Evolutionary conservation across 2,888 invertebrate species (phyloP).

Genomic region (Chrysolina americana): DNA sequence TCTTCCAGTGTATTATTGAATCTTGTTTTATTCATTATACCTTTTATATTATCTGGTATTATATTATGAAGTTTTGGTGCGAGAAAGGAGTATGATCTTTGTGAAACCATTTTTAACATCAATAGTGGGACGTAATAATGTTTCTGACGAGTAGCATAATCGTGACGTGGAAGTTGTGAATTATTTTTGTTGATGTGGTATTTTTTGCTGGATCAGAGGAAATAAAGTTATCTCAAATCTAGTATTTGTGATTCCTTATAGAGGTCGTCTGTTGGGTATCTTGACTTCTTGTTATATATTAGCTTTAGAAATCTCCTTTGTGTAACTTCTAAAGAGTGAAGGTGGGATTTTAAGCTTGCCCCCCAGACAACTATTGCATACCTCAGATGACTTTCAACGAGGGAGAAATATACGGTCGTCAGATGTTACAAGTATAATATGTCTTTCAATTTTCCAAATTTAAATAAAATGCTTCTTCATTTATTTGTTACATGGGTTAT

Average conservation of each 20-base stretch:
- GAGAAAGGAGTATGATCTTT: not conserved
- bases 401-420: constrained; percentile 14
- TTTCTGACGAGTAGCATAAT: not conserved
- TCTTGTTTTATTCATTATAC: no score
- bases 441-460: constrained; percentile 16
- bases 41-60: not conserved
- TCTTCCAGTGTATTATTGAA: no score
- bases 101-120: not conserved
- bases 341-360: constrained; percentile 20
- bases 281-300: constrained; percentile 19
- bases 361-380: constrained; percentile 18
- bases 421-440: not conserved
- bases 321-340: constrained; percentile 19
- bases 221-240: not conserved
- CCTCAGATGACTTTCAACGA: constrained; percentile 24
- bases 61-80: constrained; percentile 17
- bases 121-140: constrained; percentile 12
- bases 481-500: constrained; percentile 18
- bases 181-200: not conserved
- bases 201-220: not conserved
- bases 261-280: constrained; percentile 23
- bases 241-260: not conserved
- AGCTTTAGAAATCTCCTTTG: not conserved
- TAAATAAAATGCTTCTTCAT: constrained; percentile 13
- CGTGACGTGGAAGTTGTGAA: no score